Conservation (phyloP, 2,797 vertebrate species). For the Podargus strigoides region DNA sequence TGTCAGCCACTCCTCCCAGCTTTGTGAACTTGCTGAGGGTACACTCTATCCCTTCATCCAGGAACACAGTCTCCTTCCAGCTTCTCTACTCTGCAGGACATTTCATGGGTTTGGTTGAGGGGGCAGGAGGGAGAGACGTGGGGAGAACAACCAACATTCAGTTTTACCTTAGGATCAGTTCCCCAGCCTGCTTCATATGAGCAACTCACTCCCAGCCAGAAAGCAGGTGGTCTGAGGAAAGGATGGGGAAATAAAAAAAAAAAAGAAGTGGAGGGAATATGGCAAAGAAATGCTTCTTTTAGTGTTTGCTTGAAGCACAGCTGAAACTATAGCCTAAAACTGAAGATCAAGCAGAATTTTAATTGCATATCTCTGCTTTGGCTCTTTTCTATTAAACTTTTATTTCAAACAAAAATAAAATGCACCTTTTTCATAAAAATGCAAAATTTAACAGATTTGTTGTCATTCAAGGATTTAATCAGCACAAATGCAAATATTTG, state of each 20-base stretch:
- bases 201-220: neutral
- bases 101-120: too few relatives aligned
- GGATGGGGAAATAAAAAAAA: fast-evolving
- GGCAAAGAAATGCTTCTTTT: neutral
- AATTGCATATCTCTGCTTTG: neutral
- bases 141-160: fast-evolving
- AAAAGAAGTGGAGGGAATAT: fast-evolving
- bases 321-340: neutral
- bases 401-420: neutral
- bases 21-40: too few relatives aligned
- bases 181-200: neutral
- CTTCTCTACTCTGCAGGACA: too few relatives aligned
- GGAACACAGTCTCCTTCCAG: too few relatives aligned
- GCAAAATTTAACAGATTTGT: neutral
- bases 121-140: neutral
- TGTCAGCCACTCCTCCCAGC: too few relatives aligned
- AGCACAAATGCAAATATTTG: neutral
- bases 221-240: neutral
- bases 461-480: neutral
- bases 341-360: neutral
- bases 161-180: neutral
- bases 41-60: too few relatives aligned
- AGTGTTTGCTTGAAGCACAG: neutral
- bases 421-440: neutral
- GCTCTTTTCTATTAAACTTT: neutral